Evolutionary conservation across 2,888 invertebrate species (phyloP), one percentile per base, ranked within the genome.

Genomic region (Galeopsomyia nigrocyanea): DNA sequence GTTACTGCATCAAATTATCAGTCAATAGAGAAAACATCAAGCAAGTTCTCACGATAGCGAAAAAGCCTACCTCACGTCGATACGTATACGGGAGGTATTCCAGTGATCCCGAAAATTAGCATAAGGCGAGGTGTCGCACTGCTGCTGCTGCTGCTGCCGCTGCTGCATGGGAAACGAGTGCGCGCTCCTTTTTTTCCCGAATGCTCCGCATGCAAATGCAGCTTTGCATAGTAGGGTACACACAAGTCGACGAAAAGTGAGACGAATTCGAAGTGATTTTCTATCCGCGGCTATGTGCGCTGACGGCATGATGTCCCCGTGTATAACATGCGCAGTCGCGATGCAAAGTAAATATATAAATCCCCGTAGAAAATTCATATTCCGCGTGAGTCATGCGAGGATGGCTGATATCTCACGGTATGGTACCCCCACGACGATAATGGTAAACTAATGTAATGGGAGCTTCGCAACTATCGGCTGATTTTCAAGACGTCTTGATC

Each of bases 31-130:
- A 5, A 39, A 39, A 39, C 13, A 39, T 10, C 26, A 5, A 26
- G 39, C 7, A 10, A 9, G 39, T 39, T 26, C 55, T 56, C 56
- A 9, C 65, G 56, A 47, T 65, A 47, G 19, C 53, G 19, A 56
- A 56, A 26, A 56, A 65, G 13, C 21, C 47, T 22, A 9, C n/a
- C 21, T 22, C 31, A 19, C 46, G 53, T 60, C 60, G 68, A 53
- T 60, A 61, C n/a, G 26, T 39, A 39, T n/a, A n/a, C n/a, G n/a
- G n/a, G 7, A 39, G 19, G 6, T 13, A 55, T 55, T 46, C 22
- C 53, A 75, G 60, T 72, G 67, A 73, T 61, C 71, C 74, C 70
- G 51, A 55, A 68, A 68, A 80, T 78, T 80, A 78, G 75, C 80
- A 79, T 80, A 77, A 70, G 39, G 39, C 39, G 13, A 64, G 64